These are phyloP conservation scores for Holcopasites calliopsidis DNA, from an alignment of 1,140 invertebrate genomes.

Conservation along the genomic window DNA sequence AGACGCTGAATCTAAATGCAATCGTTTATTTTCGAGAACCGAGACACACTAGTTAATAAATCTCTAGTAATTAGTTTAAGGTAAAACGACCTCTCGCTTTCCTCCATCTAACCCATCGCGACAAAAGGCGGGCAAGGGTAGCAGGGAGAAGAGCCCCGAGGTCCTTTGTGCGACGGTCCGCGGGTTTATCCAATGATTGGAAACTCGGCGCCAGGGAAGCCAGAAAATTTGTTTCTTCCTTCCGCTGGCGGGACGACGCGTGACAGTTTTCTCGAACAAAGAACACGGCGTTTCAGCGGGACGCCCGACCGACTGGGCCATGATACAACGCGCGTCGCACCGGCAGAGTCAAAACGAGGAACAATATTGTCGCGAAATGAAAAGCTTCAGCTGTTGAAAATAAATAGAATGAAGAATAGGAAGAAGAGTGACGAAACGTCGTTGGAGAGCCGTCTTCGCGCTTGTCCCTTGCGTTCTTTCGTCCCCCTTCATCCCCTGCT, in stretches of 20 bases:
- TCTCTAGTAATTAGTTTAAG: too few species aligned
- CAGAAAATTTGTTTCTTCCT: slow-evolving; percentile 44
- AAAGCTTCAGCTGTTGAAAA: slow-evolving; percentile 27
- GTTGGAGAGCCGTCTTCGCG: not conserved
- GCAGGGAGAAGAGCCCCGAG: not conserved
- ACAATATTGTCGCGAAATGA: slow-evolving; percentile 24
- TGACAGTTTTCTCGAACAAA: slow-evolving; percentile 47
- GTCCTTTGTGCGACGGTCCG: slow-evolving; percentile 16
- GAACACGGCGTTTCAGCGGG: slow-evolving; percentile 23
- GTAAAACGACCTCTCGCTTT: too few species aligned
- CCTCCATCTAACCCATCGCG: too few species aligned
- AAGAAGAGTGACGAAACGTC: not conserved
- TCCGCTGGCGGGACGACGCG: slow-evolving; percentile 27
- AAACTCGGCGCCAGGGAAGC: slow-evolving; percentile 23
- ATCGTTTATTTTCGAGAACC: not conserved
- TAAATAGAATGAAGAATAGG: not conserved
- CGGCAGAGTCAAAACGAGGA: slow-evolving; percentile 5
- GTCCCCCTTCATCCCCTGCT: not conserved
- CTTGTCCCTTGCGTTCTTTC: too few species aligned
- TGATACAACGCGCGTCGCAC: slow-evolving; percentile 20
- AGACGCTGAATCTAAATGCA: not conserved
- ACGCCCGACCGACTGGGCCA: not conserved
- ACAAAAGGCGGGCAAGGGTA: not conserved
- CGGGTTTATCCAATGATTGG: slow-evolving; percentile 44
- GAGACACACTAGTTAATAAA: too few species aligned